These are phyloP conservation scores for Linnaemya vulpina DNA, from an alignment of 2,888 invertebrate genomes.

Conservation along the genomic window DNA sequence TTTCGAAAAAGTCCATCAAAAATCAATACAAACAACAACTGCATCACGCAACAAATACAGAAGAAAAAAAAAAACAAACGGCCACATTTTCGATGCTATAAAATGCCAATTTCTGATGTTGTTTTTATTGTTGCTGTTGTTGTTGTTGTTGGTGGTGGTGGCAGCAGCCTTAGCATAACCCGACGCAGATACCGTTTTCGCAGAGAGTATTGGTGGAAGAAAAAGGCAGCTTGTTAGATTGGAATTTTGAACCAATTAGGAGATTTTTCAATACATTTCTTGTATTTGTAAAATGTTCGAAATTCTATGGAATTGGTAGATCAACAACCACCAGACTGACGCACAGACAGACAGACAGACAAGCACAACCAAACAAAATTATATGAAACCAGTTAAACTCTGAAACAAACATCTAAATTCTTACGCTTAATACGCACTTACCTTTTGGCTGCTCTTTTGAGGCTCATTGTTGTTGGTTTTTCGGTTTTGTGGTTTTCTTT, in stretches of 20 bases:
- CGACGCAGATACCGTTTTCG: conserved; percentile 39
- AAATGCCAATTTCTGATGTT: conserved; percentile 24
- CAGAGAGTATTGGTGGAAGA: conserved; percentile 50
- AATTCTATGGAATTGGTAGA: conserved; percentile 71
- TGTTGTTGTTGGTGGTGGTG: background rate
- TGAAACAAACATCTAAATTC: conserved; percentile 49
- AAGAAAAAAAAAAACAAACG: conserved; percentile 37
- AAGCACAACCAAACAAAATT: background rate
- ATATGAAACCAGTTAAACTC: conserved; percentile 48
- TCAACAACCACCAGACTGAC: conserved; percentile 51
- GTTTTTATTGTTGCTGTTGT: conserved; percentile 19
- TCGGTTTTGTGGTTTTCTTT: conserved; percentile 2
- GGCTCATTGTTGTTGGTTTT: background rate
- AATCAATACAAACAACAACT: conserved; percentile 59
- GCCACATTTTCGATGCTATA: conserved; percentile 44
- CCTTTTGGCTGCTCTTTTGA: conserved; percentile 39
- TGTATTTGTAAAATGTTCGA: conserved; percentile 52
- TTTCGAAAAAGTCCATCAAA: conserved; percentile 62
- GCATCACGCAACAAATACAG: conserved; percentile 5
- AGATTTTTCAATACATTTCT: conserved; percentile 69
- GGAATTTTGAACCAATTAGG: conserved; percentile 73
- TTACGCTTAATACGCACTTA: conserved; percentile 45
- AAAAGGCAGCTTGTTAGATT: conserved; percentile 70
- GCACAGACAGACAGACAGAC: conserved; percentile 16
- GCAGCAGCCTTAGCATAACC: background rate